Evolutionary conservation across 2,113 vertebrate species (phyloP), one percentile per base, ranked within the genome.

Genomic region (Cyprinodon variegatus): DNA sequence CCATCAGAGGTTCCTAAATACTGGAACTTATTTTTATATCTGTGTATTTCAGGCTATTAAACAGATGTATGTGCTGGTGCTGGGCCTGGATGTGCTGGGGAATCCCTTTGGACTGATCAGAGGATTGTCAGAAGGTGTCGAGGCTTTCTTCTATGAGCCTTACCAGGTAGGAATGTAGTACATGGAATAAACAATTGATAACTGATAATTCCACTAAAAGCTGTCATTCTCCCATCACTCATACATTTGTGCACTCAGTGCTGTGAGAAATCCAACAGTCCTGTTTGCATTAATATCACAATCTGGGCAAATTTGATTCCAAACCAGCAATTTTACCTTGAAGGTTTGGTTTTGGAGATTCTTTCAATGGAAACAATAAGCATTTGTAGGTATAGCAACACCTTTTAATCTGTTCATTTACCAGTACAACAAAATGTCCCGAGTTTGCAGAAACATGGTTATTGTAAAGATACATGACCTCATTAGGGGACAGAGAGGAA

Each of bases 61-160:
- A 79, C 98, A 99, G 89, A 97, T 98, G 96, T 99, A 99, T 69
- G 97, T 99, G 76, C 95, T 99, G 78, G 96, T 99, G 87, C 94
- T 99, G 88, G 98, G 98, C 66, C 94, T 99, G 91, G 98, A 99
- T 83, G 98, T 99, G n/a, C 94, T 99, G 83, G 97, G 98, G 77
- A 99, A 99, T 92, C 97, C 97, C 4, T 99, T 97, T 90, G 97
- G 97, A 57, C 95, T 99, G 84, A 98, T 99, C 88, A 93, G 98
- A 86, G 98, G 96, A 73, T 94, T 99, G 83, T 99, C 98, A 38
- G 97, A 98, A 93, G 98, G 97, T 62, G 97, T 99, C 8, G 97
- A 98, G 92, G 97, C 97, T 15, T 97, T 99, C 88, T 99, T 99
- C 90, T 99, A 99, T 90, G 97, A 99, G 87, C 97, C 98, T 22